A percentile compares a stretch with the other conserved stretches of the same genome.
Conservation (phyloP, 2,797 vertebrate species). For the Anolis apletophallus region DNA sequence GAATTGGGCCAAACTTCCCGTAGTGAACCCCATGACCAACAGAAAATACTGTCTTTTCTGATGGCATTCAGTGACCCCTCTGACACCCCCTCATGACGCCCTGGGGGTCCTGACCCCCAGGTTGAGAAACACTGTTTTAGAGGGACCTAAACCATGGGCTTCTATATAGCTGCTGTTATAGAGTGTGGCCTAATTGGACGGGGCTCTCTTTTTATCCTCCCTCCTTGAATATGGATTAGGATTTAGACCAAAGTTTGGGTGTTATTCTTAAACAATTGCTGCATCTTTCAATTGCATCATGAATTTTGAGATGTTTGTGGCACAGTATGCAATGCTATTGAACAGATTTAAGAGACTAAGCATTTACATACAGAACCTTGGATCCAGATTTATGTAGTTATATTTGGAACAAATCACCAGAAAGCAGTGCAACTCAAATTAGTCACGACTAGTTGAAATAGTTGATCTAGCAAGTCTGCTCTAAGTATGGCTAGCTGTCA, state of each 20-base stretch:
- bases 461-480: background rate
- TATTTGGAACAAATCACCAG: background rate
- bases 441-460: background rate
- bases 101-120: no score
- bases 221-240: background rate
- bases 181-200: background rate
- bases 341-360: slow-evolving; percentile 17
- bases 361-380: background rate
- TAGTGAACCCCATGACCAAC: no score
- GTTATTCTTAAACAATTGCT: slow-evolving; percentile 13
- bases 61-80: no score
- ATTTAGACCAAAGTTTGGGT: background rate
- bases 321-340: background rate
- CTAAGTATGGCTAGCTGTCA: background rate
- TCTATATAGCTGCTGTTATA: background rate
- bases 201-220: background rate
- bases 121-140: background rate
- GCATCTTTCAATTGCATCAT: slow-evolving; percentile 1
- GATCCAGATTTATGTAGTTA: background rate
- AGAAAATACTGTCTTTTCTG: no score
- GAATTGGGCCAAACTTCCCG: no score
- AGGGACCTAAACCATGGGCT: background rate
- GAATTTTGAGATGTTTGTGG: background rate
- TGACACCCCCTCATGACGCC: no score
- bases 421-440: background rate